phyloP scores from a whole-genome alignment of 1,140 invertebrate genomes.

The Drosophila chauvacae region DNA sequence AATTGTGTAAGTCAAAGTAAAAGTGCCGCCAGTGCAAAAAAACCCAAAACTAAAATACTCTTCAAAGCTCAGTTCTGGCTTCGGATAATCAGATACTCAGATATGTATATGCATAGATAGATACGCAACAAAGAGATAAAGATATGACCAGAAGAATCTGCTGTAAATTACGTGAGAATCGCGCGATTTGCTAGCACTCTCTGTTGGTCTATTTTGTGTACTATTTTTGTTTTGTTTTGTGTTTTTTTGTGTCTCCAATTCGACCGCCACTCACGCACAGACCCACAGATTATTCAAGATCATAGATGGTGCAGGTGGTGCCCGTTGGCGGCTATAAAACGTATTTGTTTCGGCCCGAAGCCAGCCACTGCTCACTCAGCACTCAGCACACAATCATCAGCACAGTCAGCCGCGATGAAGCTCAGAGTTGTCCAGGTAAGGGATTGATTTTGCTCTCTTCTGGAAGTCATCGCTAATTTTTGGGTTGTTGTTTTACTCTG shows the following conservation, averaged over 20 bases:
- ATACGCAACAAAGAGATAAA: background rate
- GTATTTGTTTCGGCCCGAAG: conserved; percentile 13
- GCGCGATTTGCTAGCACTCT: background rate
- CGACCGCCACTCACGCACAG: conserved; percentile 33
- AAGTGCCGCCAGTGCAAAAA: conserved; percentile 3
- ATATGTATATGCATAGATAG: background rate
- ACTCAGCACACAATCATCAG: conserved; percentile 20
- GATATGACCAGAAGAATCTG: conserved; percentile 1
- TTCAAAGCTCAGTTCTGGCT: background rate
- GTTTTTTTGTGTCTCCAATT: conserved; percentile 13
- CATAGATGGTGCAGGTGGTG: conserved; percentile 20
- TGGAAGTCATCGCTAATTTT: background rate
- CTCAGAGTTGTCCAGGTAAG: conserved; percentile 14
- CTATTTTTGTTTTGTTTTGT: background rate
- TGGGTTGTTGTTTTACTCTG: background rate
- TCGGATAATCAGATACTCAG: background rate
- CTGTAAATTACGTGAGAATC: conserved; percentile 34
- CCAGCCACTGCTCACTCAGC: conserved; percentile 44
- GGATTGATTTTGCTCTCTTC: no score
- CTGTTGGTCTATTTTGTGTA: conserved; percentile 3
- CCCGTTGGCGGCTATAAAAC: conserved; percentile 32
- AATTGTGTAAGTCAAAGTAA: conserved; percentile 35
- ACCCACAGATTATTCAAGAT: conserved; percentile 36
- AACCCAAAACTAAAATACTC: background rate
- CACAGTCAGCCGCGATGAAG: conserved; percentile 20